Conservation (phyloP, 1,140 invertebrate genomes). For the Tetraneura akinire region DNA sequence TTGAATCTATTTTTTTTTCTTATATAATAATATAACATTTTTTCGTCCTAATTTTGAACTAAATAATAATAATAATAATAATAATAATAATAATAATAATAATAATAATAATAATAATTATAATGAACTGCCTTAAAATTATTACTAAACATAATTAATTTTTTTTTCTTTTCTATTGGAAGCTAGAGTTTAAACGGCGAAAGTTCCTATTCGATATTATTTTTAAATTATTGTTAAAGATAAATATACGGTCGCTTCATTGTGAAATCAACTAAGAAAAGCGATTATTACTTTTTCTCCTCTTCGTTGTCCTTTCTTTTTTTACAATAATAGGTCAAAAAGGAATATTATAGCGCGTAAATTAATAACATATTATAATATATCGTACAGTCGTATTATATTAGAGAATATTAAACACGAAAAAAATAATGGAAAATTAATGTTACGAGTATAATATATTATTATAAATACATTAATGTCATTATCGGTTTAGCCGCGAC, state of each 20-base stretch:
- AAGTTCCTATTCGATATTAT: conserved; percentile 5
- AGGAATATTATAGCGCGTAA: conserved; percentile 1
- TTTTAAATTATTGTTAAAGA: conserved; percentile 42
- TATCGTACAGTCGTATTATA: conserved; percentile 29
- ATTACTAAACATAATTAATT: conserved; percentile 34
- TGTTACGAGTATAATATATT: too few relatives aligned
- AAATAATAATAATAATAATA: conserved; percentile 1
- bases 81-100: too few relatives aligned
- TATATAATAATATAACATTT: conserved; percentile 6
- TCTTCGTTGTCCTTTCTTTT: not conserved
- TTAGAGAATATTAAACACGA: conserved; percentile 27
- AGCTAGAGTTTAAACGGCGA: conserved; percentile 39
- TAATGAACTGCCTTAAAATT: too few relatives aligned
- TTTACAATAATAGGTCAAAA: conserved; percentile 43
- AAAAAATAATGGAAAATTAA: not conserved
- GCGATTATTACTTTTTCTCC: not conserved
- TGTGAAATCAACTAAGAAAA: conserved; percentile 48
- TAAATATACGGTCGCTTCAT: conserved; percentile 30
- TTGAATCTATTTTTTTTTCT: too few relatives aligned
- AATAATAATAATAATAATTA: too few relatives aligned
- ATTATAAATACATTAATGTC: conserved; percentile 9
- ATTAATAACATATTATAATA: not conserved
- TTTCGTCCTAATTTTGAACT: conserved; percentile 39
- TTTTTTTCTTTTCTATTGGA: conserved; percentile 35
- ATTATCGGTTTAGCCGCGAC: not conserved